Conservation (phyloP, 2,888 invertebrate genomes). For the Cerceris rybyensis region DNA sequence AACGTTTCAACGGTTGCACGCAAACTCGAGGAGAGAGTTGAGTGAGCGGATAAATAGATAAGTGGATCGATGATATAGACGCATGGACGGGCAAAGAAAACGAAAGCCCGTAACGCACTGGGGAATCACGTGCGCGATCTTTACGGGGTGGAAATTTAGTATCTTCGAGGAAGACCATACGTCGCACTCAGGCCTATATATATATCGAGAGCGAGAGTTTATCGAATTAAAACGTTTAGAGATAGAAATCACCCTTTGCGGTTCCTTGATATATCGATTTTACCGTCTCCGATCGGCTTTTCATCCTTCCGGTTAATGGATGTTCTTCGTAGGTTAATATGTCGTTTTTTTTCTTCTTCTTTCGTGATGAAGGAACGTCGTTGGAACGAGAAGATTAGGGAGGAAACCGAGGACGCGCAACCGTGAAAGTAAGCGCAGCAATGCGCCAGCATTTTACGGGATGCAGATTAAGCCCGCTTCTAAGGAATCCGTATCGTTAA, state of each 20-base stretch:
- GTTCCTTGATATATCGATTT: too few relatives aligned
- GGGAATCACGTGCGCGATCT: slow-evolving; percentile 15
- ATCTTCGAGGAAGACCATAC: slow-evolving; percentile 1
- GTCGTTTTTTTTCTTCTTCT: too few relatives aligned
- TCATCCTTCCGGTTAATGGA: too few relatives aligned
- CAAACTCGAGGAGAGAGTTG: slow-evolving; percentile 1
- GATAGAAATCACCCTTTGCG: too few relatives aligned
- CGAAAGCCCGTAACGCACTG: background rate
- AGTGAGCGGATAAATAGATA: slow-evolving; percentile 9
- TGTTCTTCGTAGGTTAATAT: too few relatives aligned
- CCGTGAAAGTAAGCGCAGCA: slow-evolving; percentile 34
- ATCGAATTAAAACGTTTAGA: background rate
- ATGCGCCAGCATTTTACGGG: slow-evolving; percentile 67
- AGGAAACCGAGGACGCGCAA: background rate
- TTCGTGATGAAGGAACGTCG: background rate
- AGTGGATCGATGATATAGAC: slow-evolving; percentile 14
- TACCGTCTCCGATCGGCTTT: too few relatives aligned
- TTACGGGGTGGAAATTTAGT: slow-evolving; percentile 2
- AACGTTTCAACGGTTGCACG: slow-evolving; percentile 12
- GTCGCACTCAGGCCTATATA: slow-evolving; percentile 3
- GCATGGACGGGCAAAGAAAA: slow-evolving; percentile 11
- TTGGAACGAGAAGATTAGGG: background rate
- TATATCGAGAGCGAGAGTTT: background rate
- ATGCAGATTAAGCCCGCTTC: slow-evolving; percentile 70
- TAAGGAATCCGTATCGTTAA: slow-evolving; percentile 78